Percentiles rank a stretch among this genome's conserved stretches.
These are phyloP conservation scores for Gracilinanus agilis DNA, from an alignment of 2,113 vertebrate genomes.

Conservation along the genomic window DNA sequence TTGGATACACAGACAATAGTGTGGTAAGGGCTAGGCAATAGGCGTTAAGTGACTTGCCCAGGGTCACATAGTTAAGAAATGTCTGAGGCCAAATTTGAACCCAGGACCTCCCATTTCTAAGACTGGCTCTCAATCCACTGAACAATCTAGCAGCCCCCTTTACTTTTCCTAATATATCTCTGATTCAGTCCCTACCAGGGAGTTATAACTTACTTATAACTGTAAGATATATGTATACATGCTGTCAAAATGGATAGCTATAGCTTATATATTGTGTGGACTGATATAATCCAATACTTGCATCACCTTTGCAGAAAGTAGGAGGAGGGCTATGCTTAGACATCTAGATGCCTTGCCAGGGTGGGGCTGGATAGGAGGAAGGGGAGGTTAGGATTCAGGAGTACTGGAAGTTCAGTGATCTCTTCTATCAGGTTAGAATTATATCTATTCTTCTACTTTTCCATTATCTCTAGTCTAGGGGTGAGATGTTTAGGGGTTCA, in stretches of 20 bases:
- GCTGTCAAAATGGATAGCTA: background rate
- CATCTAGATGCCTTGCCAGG: background rate
- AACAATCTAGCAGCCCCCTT: no score
- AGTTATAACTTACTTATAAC: background rate
- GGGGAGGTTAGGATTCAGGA: background rate
- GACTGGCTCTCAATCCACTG: no score
- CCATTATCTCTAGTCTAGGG: background rate
- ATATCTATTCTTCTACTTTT: background rate
- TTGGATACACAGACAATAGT: no score
- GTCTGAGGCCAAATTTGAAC: no score
- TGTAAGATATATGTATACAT: background rate
- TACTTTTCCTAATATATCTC: background rate
- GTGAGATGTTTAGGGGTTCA: background rate
- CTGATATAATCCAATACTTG: background rate
- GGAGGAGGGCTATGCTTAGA: background rate
- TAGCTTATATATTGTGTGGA: background rate
- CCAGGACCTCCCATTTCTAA: no score
- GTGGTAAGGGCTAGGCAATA: no score
- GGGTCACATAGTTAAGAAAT: no score
- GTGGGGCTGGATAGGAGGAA: background rate
- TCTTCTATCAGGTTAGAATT: background rate
- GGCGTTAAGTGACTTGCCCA: no score
- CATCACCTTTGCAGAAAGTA: background rate
- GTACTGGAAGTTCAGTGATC: background rate
- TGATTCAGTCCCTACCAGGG: background rate